These are phyloP conservation scores for Subanguina moxae DNA, from an alignment of 1,140 invertebrate species.

Conservation along the genomic window DNA sequence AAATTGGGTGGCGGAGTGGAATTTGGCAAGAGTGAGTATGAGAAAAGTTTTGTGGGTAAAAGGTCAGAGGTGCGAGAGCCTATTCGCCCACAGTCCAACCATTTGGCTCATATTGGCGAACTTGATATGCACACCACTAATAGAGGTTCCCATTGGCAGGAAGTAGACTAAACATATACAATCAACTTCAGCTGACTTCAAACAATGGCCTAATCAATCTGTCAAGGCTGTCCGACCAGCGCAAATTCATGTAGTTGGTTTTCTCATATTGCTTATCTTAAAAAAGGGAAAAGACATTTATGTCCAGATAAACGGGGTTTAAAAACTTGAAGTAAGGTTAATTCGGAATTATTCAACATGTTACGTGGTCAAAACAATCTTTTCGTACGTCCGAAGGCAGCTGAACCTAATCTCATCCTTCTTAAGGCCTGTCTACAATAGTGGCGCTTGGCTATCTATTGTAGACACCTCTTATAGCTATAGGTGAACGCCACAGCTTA, in stretches of 20 bases:
- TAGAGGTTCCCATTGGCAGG: not conserved
- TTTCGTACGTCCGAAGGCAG: no score
- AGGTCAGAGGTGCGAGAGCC: not conserved
- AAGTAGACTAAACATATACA: not conserved
- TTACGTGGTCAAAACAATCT: no score
- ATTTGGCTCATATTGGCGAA: not conserved
- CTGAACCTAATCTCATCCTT: no score
- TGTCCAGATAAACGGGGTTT: no score
- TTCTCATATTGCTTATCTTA: not conserved
- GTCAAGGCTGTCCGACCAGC: not conserved
- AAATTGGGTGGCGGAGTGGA: not conserved
- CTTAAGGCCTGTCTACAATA: no score
- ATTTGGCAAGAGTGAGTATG: conserved; percentile 8
- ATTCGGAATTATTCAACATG: no score
- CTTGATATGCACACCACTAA: not conserved
- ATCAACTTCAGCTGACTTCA: conserved; percentile 9
- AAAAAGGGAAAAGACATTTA: no score
- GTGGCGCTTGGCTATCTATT: no score
- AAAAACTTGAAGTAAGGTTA: no score
- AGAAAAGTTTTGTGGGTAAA: conserved; percentile 4
- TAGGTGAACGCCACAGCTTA: no score
- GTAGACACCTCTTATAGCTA: no score
- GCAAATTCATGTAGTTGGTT: not conserved
- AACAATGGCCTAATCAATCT: conserved; percentile 1
- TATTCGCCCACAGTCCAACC: not conserved